These are phyloP conservation scores for Peromyscus melanophrys DNA, from an alignment of 2,797 vertebrate species.

Conservation along the genomic window DNA sequence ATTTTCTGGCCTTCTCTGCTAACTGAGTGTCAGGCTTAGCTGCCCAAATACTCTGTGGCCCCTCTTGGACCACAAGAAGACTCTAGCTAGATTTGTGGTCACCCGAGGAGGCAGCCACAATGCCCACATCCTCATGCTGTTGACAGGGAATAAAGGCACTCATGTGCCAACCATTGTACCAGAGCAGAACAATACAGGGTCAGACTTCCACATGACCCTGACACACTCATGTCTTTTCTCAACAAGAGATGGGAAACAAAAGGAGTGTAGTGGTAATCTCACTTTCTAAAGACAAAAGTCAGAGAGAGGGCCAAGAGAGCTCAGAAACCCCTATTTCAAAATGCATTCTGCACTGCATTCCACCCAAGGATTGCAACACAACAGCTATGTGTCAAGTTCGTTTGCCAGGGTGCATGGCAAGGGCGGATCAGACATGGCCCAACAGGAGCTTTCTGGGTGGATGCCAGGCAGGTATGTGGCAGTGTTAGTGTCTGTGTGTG, in stretches of 20 bases:
- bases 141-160: neutral
- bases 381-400: neutral
- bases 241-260: neutral
- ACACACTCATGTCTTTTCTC: neutral
- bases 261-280: neutral
- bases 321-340: constrained; percentile 44
- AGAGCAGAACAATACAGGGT: neutral
- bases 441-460: neutral
- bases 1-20: neutral
- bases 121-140: constrained; percentile 71
- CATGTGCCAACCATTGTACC: neutral
- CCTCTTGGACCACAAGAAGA: constrained; percentile 46
- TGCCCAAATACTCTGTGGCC: neutral
- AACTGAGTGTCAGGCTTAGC: neutral
- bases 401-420: neutral
- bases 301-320: neutral
- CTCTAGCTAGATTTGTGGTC: constrained; percentile 69
- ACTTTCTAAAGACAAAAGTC: constrained; percentile 40
- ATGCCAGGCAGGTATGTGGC: neutral
- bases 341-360: neutral
- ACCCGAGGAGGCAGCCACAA: constrained; percentile 57
- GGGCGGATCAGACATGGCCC: fast-evolving
- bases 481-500: neutral
- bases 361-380: neutral
- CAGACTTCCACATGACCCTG: neutral